phyloP scores from a whole-genome alignment of 1,140 invertebrate species.

The Heliothis virescens region DNA sequence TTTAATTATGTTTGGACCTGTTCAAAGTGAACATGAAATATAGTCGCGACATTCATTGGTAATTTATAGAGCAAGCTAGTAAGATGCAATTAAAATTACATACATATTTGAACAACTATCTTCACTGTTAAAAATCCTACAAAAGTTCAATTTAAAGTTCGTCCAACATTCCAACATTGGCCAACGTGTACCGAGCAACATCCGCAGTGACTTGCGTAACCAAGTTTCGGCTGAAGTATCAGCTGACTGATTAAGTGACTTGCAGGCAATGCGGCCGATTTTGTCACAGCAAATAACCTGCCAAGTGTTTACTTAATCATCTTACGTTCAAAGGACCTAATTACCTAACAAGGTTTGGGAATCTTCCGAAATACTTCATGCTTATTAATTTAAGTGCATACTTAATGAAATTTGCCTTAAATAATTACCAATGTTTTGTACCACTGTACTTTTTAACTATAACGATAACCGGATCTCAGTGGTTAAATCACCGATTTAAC shows the following conservation, averaged over 20 bases:
- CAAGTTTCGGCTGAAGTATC: conserved; percentile 44
- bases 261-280: conserved; percentile 42
- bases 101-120: background rate
- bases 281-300: conserved; percentile 44
- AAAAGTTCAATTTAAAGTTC: background rate
- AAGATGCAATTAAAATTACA: too few species aligned
- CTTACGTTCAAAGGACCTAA: background rate
- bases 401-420: too few species aligned
- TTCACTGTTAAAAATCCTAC: background rate
- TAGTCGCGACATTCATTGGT: too few species aligned
- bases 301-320: too few species aligned
- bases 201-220: conserved; percentile 48
- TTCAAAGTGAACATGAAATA: background rate
- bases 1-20: background rate
- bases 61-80: background rate
- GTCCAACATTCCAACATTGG: conserved; percentile 32
- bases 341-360: background rate
- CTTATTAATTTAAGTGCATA: too few species aligned
- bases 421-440: too few species aligned
- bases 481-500: too few species aligned
- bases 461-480: too few species aligned
- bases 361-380: background rate
- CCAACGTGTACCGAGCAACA: background rate
- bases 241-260: conserved; percentile 49
- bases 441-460: too few species aligned